Evolutionary conservation across 2,888 invertebrate genomes (phyloP), one percentile per base, ranked within the genome.

Genomic region (Eremobia ochroleuca): DNA sequence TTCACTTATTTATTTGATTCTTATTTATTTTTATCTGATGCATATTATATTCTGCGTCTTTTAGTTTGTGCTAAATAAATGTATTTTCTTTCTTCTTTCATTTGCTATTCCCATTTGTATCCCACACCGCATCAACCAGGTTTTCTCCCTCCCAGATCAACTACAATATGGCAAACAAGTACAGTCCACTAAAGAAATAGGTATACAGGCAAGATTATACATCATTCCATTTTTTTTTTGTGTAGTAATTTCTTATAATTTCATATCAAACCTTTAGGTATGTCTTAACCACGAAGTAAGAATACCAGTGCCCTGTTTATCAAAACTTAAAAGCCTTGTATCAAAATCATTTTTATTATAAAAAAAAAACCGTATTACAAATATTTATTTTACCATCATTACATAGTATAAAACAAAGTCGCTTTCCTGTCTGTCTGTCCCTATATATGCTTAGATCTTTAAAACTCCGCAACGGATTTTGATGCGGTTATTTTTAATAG

Each of bases 111-210:
- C 52, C 9, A 52, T 25, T 25, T 4, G 8, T 59, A 59, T 15
- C 59, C 9, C 18, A 31, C 25, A 34, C 76, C 86, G 43, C 40
- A 81, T 86, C 85, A 13, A 73, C 6, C 28, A 15, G 4, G 3
- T 72, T 78, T 85, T 46, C 2, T 46, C 3, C 1, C 25, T 78
- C 70, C 6, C 18, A 13, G 52, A 0, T 43, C 13, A 25, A 61
- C 55, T 72, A 82, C 76, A 80, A 77, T 87, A 77, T 77, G 76
- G 77, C 72, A 83, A 85, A 80, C 85, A 83, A 76, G 85, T 80
- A 77, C 72, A 61, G 73, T 43, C 37, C 18, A 46, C 2, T 25
- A 37, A 74, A 46, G 3, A 55, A 18, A 11, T 68, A 21, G n/a
- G 18, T 55, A 21, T 18, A 52, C n/a, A 34, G 1, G 6, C 18